Conservation (phyloP, 1,140 invertebrate genomes). For the Drosophila tropicalis region DNA sequence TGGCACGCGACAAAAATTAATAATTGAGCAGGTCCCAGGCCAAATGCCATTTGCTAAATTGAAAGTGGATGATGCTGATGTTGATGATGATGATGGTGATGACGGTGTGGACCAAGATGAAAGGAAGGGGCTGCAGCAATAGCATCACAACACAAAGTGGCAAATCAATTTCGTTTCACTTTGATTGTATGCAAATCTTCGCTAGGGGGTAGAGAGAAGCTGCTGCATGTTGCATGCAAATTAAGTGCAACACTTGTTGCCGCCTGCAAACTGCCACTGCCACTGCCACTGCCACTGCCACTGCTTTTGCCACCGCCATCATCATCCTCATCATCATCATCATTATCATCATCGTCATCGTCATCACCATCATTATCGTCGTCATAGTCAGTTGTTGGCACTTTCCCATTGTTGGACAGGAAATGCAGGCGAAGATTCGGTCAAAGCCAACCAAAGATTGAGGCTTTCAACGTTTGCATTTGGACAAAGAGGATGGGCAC, state of each 20-base stretch:
- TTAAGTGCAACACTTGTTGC: conserved; percentile 78
- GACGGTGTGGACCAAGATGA: conserved; percentile 14
- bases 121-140: conserved; percentile 5
- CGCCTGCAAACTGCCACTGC: conserved; percentile 12
- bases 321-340: not conserved
- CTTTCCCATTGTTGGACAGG: conserved; percentile 37
- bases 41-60: conserved; percentile 71
- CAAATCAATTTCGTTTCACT: conserved; percentile 75
- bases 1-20: conserved; percentile 77
- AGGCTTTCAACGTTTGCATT: conserved; percentile 24
- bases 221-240: conserved; percentile 75
- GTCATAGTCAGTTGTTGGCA: conserved; percentile 11
- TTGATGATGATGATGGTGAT: not conserved
- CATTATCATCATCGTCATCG: conserved; percentile 5
- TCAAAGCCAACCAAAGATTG: conserved; percentile 3
- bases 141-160: conserved; percentile 49
- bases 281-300: conserved; percentile 3
- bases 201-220: conserved; percentile 26
- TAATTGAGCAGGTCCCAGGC: conserved; percentile 55
- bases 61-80: conserved; percentile 44
- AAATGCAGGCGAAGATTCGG: conserved; percentile 44
- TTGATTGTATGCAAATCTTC: conserved; percentile 79
- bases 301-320: not conserved
- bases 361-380: conserved; percentile 14
- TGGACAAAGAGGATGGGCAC: conserved; percentile 19